A percentile compares a stretch with the other conserved stretches of the same genome.
phyloP scores from a whole-genome alignment of 2,888 invertebrate genomes.

The Chrysolina americana region DNA sequence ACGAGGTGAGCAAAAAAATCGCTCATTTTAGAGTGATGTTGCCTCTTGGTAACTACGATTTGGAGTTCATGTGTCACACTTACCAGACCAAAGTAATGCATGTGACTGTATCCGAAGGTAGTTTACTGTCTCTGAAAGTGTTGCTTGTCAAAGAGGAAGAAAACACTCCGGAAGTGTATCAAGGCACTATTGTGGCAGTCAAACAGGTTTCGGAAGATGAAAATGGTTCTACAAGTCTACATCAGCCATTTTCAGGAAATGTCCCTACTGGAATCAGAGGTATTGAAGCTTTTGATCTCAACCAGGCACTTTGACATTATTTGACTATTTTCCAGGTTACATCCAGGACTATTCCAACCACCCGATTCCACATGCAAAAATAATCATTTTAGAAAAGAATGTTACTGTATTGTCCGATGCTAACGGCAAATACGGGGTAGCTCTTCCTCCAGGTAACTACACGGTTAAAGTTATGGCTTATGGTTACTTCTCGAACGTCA shows the following conservation, averaged over 20 bases:
- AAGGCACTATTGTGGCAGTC: conserved; percentile 41
- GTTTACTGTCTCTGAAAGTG: conserved; percentile 66
- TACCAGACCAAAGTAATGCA: conserved; percentile 72
- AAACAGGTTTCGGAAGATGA: conserved; percentile 19
- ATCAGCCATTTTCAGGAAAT: conserved; percentile 52
- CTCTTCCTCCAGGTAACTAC: conserved; percentile 71
- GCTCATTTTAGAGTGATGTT: conserved; percentile 83
- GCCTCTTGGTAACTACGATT: conserved; percentile 77
- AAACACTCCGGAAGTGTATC: conserved; percentile 33
- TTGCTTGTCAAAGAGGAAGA: conserved; percentile 42
- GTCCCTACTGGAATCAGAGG: conserved; percentile 58
- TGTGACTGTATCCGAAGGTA: conserved; percentile 68
- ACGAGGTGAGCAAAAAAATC: conserved; percentile 77
- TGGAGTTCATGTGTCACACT: conserved; percentile 76
- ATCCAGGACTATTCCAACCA: conserved; percentile 75
- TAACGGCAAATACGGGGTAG: conserved; percentile 71
- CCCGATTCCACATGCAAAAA: conserved; percentile 72
- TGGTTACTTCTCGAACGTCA: conserved; percentile 75
- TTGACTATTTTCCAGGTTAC: conserved; percentile 69
- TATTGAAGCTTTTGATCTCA: conserved; percentile 33
- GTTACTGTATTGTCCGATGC: conserved; percentile 66
- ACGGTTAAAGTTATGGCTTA: conserved; percentile 73
- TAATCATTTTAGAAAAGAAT: conserved; percentile 70
- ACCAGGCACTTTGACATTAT: background rate
- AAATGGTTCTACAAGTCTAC: conserved; percentile 38